Base-by-base conservation (phyloP, 2,888 invertebrate species). In the Chromoteleia sp. region DNA sequence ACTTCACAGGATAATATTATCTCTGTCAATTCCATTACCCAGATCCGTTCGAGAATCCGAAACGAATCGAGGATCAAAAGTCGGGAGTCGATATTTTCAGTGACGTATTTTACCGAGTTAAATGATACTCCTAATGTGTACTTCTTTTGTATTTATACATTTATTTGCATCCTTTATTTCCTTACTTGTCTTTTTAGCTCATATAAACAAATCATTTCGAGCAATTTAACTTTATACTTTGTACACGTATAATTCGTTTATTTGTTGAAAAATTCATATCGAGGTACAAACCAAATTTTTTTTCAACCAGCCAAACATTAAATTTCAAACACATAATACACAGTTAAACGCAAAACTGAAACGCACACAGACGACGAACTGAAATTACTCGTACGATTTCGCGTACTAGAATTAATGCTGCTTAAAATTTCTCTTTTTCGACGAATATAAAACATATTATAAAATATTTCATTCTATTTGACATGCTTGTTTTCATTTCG, bases 21-120 rank as follows among this genome's bases (percentile, higher is more conserved):
- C 81, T 81, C 71, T 71, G 81, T 81, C 81, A 76, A 81, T 81
- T 81, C 76, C 81, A 81, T 75, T 76, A 76, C 52, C 48, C 52
- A 54, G 50, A 63, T 75, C 71, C 61, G 48, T 68, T 63, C 10
- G 43, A 17, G 50, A 75, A 71, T 75, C 54, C 58, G 52, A 70
- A 70, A 65, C 45, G 74, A 65, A 71, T 74, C 21, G 30, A 45
- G 68, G 59, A 79, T 74, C 54, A 68, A 45, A 78, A 79, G 61
- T 67, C 61, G 61, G 17, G 15, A 39, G 54, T 43, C 61, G 63
- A 74, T 43, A 73, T 73, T 73, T 63, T 73, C 43, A 45, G 56
- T 70, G 36, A 77, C n/a, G n/a, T n/a, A n/a, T n/a, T n/a, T 33
- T 33, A 33, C 8, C 10, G n/a, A n/a, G 8, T 33, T 6, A 5